Conservation (phyloP, 2,797 vertebrate species). For the Limnodromus scolopaceus region DNA sequence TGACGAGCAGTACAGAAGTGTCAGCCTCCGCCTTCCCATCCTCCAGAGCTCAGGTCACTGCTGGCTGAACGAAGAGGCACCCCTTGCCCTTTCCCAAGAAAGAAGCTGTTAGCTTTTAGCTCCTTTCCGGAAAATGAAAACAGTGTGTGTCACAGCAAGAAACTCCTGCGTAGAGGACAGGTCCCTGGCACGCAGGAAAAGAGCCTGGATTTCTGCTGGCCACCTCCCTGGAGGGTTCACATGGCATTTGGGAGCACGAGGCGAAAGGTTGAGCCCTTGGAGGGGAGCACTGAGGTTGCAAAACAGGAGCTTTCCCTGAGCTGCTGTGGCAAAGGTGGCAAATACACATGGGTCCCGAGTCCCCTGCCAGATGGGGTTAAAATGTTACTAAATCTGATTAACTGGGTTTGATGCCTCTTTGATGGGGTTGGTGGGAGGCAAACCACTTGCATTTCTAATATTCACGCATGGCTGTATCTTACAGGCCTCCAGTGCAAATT, state of each 20-base stretch:
- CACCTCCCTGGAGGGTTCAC: neutral
- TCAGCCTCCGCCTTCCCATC: neutral
- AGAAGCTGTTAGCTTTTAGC: neutral
- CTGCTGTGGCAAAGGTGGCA: neutral
- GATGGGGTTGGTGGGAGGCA: neutral
- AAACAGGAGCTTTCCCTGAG: neutral
- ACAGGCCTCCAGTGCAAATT: neutral
- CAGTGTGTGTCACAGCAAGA: neutral
- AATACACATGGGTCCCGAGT: fast-evolving
- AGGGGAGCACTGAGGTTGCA: neutral
- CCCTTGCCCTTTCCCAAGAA: neutral
- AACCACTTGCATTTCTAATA: neutral
- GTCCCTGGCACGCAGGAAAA: neutral
- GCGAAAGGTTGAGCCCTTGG: neutral
- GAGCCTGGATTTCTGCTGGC: neutral
- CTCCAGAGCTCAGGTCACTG: neutral
- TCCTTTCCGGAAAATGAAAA: neutral
- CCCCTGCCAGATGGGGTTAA: neutral
- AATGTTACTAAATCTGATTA: neutral
- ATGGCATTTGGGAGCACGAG: fast-evolving
- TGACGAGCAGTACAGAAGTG: neutral
- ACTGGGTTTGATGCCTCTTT: neutral
- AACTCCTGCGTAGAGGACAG: neutral
- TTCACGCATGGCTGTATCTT: neutral
- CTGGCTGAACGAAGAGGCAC: neutral